Conservation (phyloP, 2,888 invertebrate species). For the Limnephilus lunatus region DNA sequence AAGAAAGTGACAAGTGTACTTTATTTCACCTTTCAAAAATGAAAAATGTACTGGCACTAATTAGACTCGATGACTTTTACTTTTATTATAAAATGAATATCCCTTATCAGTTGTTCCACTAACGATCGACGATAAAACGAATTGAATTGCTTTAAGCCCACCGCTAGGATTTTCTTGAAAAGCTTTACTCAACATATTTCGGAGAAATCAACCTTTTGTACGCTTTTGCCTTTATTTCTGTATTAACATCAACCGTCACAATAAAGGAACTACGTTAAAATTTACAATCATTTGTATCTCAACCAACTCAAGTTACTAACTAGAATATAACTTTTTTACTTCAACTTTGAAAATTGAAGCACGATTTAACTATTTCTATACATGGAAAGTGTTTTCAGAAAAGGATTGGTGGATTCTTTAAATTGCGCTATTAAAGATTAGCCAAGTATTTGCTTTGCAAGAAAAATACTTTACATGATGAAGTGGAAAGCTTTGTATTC, state of each 20-base stretch:
- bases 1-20: neutral
- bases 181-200: neutral
- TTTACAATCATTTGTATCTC: neutral
- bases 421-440: neutral
- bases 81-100: conserved; percentile 6
- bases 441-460: neutral
- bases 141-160: conserved; percentile 11
- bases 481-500: conserved; percentile 2
- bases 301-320: neutral
- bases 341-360: neutral
- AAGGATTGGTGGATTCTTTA: neutral
- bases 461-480: neutral
- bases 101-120: conserved; percentile 33
- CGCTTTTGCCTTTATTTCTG: neutral
- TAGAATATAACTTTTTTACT: neutral
- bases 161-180: neutral
- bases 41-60: conserved; percentile 2
- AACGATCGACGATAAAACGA: conserved; percentile 31
- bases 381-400: neutral
- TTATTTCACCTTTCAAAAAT: conserved; percentile 8
- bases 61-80: conserved; percentile 33
- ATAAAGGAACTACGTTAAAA: neutral
- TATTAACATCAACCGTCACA: neutral
- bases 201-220: neutral
- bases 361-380: neutral